Conservation (phyloP, 2,888 invertebrate species). For the Chalcosyrphus nemorum region DNA sequence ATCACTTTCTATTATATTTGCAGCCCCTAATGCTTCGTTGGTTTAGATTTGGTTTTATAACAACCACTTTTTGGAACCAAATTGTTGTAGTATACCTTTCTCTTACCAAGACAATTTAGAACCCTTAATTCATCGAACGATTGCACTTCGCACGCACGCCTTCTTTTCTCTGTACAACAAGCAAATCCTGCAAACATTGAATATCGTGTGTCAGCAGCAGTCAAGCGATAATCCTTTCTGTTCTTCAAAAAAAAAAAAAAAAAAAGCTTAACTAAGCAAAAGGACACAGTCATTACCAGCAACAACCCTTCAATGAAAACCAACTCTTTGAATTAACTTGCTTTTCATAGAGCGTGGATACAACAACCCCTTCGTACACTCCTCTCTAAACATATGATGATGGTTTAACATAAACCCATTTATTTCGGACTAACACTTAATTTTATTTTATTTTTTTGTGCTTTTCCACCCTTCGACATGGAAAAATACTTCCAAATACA, state of each 20-base stretch:
- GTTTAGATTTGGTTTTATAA: conserved; percentile 31
- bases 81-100: background rate
- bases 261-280: conserved; percentile 23
- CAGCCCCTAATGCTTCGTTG: conserved; percentile 33
- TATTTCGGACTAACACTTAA: conserved; percentile 80
- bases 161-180: background rate
- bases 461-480: conserved; percentile 9
- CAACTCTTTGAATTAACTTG: conserved; percentile 60
- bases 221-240: conserved; percentile 56
- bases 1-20: conserved; percentile 34
- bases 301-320: conserved; percentile 11
- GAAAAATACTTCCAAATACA: conserved; percentile 43
- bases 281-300: conserved; percentile 18
- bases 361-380: conserved; percentile 38
- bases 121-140: conserved; percentile 36
- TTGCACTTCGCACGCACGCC: conserved; percentile 31
- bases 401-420: conserved; percentile 77
- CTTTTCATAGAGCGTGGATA: conserved; percentile 25
- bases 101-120: conserved; percentile 8
- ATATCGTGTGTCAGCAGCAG: conserved; percentile 58
- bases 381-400: conserved; percentile 60
- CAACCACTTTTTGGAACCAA: conserved; percentile 17
- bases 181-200: conserved; percentile 1
- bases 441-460: too few relatives aligned
- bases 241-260: background rate